Percentiles rank a stretch among this genome's conserved stretches.
Evolutionary conservation across 2,888 invertebrate genomes (phyloP).

Genomic region (Bombylius major): DNA sequence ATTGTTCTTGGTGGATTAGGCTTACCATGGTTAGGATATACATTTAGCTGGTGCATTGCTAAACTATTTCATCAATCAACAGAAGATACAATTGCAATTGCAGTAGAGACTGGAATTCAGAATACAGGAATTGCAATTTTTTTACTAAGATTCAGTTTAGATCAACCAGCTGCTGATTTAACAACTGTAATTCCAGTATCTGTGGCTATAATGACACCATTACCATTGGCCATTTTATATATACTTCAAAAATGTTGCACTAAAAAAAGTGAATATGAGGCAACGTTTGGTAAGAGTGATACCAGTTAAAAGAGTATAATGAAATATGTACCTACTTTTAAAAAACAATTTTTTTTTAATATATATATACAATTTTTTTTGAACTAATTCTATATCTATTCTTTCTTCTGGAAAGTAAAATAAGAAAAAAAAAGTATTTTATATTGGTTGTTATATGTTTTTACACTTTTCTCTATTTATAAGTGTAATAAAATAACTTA

Average conservation of each 20-base stretch:
- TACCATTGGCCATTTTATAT: conserved; percentile 57
- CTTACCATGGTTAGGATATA: conserved; percentile 72
- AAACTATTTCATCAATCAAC: conserved; percentile 46
- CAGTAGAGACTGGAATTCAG: conserved; percentile 86
- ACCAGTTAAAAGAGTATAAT: background rate
- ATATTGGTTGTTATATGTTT: too few species aligned
- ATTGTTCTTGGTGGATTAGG: conserved; percentile 67
- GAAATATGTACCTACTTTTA: too few species aligned
- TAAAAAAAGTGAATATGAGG: background rate
- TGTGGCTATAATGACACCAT: conserved; percentile 86
- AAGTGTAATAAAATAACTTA: too few species aligned
- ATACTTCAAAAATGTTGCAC: conserved; percentile 19
- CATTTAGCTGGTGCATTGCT: conserved; percentile 52
- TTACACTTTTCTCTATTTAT: too few species aligned
- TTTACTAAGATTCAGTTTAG: conserved; percentile 64
- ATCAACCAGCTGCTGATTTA: conserved; percentile 76
- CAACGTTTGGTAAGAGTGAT: background rate
- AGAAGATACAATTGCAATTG: conserved; percentile 69
- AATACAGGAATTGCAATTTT: conserved; percentile 90
- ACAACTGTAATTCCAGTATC: conserved; percentile 85
- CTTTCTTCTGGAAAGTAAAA: too few species aligned
- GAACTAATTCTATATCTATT: too few species aligned
- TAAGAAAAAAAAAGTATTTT: too few species aligned
- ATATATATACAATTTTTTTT: too few species aligned
- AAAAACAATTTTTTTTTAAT: too few species aligned